Base-by-base conservation (phyloP, 2,888 invertebrate species). In the Ophioninae sp. region DNA sequence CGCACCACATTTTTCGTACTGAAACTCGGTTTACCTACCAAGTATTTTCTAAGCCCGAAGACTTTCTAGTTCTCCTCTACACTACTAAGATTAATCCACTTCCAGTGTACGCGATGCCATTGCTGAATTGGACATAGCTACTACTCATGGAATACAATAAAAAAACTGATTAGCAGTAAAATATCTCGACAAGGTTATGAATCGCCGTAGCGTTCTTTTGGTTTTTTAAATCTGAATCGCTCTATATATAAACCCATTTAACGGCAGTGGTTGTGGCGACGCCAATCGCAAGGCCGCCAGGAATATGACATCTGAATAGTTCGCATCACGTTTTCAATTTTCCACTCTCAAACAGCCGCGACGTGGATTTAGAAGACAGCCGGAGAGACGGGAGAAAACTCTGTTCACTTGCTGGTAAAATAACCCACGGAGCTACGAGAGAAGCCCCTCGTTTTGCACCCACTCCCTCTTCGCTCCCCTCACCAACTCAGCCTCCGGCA, bases 261-360 rank as follows among this genome's bases (percentile, higher is more conserved):
- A 67, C 73, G 64, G 20, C 37, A 21, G 37, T 65, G 69, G 83
- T 80, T 75, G 72, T 62, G 39, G 67, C 56, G 68, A 68, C 73
- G 74, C 64, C 50, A 79, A 79, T 78, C 74, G 61, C 69, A 56
- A 79, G 44, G 65, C 76, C 64, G 8, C 59, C 8, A 84, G 86
- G 86, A 81, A 85, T 86, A 87, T 90, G 91, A 90, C 91, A 89
- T 90, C 88, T 90, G 89, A 91, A 91, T 90, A 90, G 90, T 90
- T 89, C 87, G 88, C 88, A 88, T 91, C 91, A 89, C 89, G 88
- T 90, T 91, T 91, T 91, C 91, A 91, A 91, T 91, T 91, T 91
- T 91, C 91, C 89, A 89, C 89, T 79, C 79, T 89, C 90, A 39
- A 17, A 64, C 77, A 67, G 64, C 57, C 21, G 41, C 56, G 62